phyloP scores from a whole-genome alignment of 2,113 vertebrate genomes.

The Seriola rivoliana region DNA sequence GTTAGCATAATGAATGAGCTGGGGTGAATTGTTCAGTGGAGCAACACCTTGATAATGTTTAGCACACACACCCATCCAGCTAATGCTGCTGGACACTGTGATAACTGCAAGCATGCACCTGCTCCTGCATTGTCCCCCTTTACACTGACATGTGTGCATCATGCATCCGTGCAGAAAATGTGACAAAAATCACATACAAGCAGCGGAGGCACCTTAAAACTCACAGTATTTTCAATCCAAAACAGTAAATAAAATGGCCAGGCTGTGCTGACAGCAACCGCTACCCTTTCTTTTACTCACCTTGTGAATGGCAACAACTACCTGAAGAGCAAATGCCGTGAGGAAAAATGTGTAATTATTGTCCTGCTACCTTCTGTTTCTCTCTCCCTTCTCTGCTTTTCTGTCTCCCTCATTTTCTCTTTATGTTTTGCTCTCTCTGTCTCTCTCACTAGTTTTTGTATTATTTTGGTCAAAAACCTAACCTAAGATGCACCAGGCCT shows the following conservation, averaged over 20 bases:
- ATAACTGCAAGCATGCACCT: neutral
- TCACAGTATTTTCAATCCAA: neutral
- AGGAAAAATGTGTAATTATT: slow-evolving; percentile 42
- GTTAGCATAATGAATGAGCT: slow-evolving; percentile 53
- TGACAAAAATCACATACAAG: neutral
- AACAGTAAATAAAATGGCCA: slow-evolving; percentile 20
- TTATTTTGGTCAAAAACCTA: neutral
- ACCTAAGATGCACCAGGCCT: neutral
- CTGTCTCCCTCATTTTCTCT: neutral
- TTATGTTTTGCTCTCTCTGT: neutral
- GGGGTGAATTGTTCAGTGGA: slow-evolving; percentile 46
- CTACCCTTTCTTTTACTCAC: neutral
- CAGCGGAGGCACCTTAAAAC: neutral
- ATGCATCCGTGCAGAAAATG: slow-evolving; percentile 1
- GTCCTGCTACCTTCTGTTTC: neutral
- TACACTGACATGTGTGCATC: neutral
- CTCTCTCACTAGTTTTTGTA: neutral
- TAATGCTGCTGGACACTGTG: slow-evolving; percentile 14
- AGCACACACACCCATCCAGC: slow-evolving; percentile 4
- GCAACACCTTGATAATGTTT: slow-evolving; percentile 17
- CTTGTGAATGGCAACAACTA: slow-evolving; percentile 29
- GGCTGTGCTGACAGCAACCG: neutral
- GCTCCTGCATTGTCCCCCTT: neutral
- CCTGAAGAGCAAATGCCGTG: slow-evolving; percentile 24
- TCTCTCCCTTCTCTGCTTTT: neutral